phyloP scores from a whole-genome alignment of 2,797 vertebrate species.

The Salmo trutta region DNA sequence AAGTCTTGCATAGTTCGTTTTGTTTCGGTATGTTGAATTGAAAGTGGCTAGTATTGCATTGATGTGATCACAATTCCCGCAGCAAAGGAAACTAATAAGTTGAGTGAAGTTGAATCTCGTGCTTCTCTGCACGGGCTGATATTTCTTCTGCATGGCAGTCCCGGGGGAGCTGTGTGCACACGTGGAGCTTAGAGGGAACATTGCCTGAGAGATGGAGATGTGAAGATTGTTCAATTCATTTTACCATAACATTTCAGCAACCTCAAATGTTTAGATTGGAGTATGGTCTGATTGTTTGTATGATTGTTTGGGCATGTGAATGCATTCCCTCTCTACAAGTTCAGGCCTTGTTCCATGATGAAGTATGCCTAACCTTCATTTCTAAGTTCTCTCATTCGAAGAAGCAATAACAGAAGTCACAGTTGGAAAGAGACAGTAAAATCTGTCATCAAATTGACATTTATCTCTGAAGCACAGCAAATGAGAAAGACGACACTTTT shows the following conservation, averaged over 20 bases:
- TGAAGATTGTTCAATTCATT: background rate
- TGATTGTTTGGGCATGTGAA: conserved; percentile 5
- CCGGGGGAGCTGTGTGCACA: no score
- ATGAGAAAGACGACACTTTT: conserved; percentile 43
- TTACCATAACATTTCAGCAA: background rate
- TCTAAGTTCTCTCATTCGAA: conserved; percentile 63
- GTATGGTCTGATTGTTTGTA: background rate
- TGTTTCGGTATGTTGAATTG: no score
- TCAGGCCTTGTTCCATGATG: background rate
- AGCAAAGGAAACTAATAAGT: no score
- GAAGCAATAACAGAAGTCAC: conserved; percentile 65
- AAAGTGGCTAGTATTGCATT: no score
- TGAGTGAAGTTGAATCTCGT: no score
- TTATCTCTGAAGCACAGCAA: conserved; percentile 53
- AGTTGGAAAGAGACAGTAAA: conserved; percentile 61
- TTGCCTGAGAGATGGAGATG: background rate
- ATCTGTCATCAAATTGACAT: conserved; percentile 70
- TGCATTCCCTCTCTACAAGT: background rate
- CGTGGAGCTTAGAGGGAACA: background rate
- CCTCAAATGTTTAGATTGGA: background rate
- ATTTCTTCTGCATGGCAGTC: no score
- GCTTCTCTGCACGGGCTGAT: no score
- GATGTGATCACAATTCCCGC: no score
- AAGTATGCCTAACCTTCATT: conserved; percentile 39
- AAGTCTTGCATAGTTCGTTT: no score